Conservation (phyloP, 2,797 vertebrate species). For the Anableps anableps region DNA sequence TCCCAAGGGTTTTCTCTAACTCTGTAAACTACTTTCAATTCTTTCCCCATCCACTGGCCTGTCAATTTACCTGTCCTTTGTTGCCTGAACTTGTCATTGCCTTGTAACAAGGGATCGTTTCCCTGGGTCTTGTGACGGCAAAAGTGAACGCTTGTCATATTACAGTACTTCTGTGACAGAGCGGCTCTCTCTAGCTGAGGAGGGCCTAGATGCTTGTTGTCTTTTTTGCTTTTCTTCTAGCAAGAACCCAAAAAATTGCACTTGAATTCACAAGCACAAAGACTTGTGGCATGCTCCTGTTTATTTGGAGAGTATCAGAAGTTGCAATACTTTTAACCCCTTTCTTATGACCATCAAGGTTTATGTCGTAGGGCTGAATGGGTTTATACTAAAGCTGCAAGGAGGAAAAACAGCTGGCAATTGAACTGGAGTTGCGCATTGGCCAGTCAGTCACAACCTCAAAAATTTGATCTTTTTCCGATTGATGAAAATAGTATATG, state of each 20-base stretch:
- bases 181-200: conserved; percentile 48
- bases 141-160: conserved; percentile 73
- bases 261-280: conserved; percentile 43
- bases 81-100: conserved; percentile 64
- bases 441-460: neutral
- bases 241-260: conserved; percentile 26
- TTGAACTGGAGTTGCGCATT: neutral
- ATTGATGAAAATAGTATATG: neutral
- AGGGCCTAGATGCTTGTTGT: conserved; percentile 41
- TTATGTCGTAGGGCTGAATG: neutral
- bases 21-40: conserved; percentile 61
- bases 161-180: conserved; percentile 59
- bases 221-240: conserved; percentile 35
- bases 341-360: conserved; percentile 9
- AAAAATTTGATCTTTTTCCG: neutral
- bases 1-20: conserved; percentile 63
- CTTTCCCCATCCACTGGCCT: conserved; percentile 60
- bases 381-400: neutral
- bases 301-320: neutral
- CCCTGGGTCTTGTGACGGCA: conserved; percentile 52
- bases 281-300: neutral
- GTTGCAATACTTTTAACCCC: neutral
- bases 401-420: neutral
- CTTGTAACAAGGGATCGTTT: conserved; percentile 63
- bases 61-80: conserved; percentile 72